A percentile compares a stretch with the other conserved stretches of the same genome.
Conservation (phyloP, 2,888 invertebrate genomes). For the Euclidia mi region DNA sequence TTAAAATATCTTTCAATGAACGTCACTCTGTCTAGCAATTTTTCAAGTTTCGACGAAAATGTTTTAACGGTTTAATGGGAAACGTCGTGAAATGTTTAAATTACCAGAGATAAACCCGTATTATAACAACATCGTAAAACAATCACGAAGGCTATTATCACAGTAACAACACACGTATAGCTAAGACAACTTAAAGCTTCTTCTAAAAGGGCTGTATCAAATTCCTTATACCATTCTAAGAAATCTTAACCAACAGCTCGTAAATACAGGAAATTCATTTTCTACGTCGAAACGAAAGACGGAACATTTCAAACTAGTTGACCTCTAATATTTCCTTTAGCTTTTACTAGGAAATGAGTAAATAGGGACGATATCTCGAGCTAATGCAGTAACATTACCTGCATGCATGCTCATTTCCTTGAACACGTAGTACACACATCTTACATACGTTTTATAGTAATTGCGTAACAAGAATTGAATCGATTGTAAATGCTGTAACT, state of each 20-base stretch:
- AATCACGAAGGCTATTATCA: background rate
- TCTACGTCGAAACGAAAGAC: conserved; percentile 21
- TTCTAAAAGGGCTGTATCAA: conserved; percentile 26
- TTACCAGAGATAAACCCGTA: background rate
- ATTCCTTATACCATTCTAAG: conserved; percentile 39
- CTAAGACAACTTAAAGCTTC: background rate
- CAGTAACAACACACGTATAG: conserved; percentile 4
- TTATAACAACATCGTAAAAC: conserved; percentile 1
- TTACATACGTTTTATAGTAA: conserved; percentile 10
- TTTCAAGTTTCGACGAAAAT: background rate
- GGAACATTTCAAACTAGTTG: conserved; percentile 39
- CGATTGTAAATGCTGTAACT: background rate
- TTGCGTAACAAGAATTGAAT: conserved; percentile 17
- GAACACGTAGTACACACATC: background rate
- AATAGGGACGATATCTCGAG: conserved; percentile 8
- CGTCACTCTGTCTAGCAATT: background rate
- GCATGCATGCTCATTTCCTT: conserved; percentile 2
- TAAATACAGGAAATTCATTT: conserved; percentile 43
- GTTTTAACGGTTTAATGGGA: background rate
- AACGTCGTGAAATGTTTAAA: too few relatives aligned
- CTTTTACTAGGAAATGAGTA: conserved; percentile 15
- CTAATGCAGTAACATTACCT: conserved; percentile 4
- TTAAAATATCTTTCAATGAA: background rate
- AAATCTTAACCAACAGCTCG: conserved; percentile 30
- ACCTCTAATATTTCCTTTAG: conserved; percentile 41